A percentile compares a stretch with the other conserved stretches of the same genome.
Evolutionary conservation across 2,888 invertebrate genomes (phyloP).

Genomic region (Aphelenchoides bicaudatus): DNA sequence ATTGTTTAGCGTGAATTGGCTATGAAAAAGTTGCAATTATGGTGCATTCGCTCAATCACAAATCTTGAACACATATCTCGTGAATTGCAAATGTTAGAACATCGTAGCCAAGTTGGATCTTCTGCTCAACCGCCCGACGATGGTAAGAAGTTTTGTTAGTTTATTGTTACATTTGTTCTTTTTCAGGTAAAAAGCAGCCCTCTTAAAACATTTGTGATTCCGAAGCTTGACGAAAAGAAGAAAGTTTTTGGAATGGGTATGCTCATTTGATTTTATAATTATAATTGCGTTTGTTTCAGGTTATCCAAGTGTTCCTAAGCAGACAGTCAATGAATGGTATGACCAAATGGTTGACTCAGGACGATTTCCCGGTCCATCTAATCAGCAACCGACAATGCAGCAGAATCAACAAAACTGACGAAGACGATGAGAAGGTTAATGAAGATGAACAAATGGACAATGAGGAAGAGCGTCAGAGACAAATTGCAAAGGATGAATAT

Average conservation of each 20-base stretch:
- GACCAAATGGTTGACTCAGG: slow-evolving; percentile 78
- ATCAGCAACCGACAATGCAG: slow-evolving; percentile 8
- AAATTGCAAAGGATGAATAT: slow-evolving; percentile 51
- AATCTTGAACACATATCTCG: not conserved
- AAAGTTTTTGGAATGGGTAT: slow-evolving; percentile 82
- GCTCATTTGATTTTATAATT: no score
- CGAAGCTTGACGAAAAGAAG: slow-evolving; percentile 81
- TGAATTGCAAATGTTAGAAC: slow-evolving; percentile 28
- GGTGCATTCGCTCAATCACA: not conserved
- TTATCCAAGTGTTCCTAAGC: slow-evolving; percentile 84
- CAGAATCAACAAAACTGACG: slow-evolving; percentile 14
- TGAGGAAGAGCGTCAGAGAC: slow-evolving; percentile 35
- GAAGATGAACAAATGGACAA: slow-evolving; percentile 25
- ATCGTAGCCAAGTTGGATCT: not conserved
- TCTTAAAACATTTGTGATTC: slow-evolving; percentile 73
- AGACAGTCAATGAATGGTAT: slow-evolving; percentile 93
- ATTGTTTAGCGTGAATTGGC: slow-evolving; percentile 11
- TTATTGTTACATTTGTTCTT: not conserved
- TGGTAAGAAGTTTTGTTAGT: not conserved
- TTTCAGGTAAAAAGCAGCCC: not conserved
- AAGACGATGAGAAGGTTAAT: slow-evolving; percentile 22
- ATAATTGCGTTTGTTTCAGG: no score
- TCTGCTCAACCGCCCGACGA: not conserved
- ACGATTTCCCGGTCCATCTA: slow-evolving; percentile 25
- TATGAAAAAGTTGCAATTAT: slow-evolving; percentile 10